Evolutionary conservation across 1,140 invertebrate species (phyloP).

Genomic region (Drosophila setifemur): DNA sequence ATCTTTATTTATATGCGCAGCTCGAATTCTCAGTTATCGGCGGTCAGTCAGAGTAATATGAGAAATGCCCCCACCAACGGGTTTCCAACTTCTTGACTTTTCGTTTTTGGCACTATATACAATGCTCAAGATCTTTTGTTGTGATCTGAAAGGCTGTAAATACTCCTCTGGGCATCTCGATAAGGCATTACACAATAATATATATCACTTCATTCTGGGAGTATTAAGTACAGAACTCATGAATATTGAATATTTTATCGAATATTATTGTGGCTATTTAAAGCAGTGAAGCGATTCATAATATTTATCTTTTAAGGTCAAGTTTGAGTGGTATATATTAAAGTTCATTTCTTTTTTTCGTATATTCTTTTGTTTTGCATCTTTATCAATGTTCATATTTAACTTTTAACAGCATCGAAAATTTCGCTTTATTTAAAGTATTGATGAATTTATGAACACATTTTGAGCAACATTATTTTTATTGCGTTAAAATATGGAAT

Average conservation of each 20-base stretch:
- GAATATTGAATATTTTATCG: too few species aligned
- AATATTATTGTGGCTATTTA: too few species aligned
- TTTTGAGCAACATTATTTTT: too few species aligned
- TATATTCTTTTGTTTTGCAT: not conserved
- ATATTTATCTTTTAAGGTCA: not conserved
- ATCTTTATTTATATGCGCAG: conserved; percentile 61
- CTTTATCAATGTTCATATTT: not conserved
- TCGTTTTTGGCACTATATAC: conserved; percentile 23
- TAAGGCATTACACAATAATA: not conserved
- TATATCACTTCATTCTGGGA: too few species aligned
- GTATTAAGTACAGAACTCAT: too few species aligned
- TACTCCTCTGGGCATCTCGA: conserved; percentile 8
- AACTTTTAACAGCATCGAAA: too few species aligned
- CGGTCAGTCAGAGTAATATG: conserved; percentile 50
- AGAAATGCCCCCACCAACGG: conserved; percentile 48
- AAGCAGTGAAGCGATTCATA: too few species aligned
- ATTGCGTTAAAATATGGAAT: too few species aligned
- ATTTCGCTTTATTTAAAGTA: too few species aligned
- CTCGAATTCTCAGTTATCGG: conserved; percentile 63
- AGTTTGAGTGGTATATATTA: too few species aligned
- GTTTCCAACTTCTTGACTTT: conserved; percentile 27
- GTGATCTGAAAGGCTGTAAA: conserved; percentile 11
- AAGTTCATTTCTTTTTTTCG: not conserved
- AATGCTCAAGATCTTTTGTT: conserved; percentile 18
- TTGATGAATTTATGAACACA: too few species aligned